Evolutionary conservation across 2,797 vertebrate species (phyloP).

Genomic region (Crax fasciolata): DNA sequence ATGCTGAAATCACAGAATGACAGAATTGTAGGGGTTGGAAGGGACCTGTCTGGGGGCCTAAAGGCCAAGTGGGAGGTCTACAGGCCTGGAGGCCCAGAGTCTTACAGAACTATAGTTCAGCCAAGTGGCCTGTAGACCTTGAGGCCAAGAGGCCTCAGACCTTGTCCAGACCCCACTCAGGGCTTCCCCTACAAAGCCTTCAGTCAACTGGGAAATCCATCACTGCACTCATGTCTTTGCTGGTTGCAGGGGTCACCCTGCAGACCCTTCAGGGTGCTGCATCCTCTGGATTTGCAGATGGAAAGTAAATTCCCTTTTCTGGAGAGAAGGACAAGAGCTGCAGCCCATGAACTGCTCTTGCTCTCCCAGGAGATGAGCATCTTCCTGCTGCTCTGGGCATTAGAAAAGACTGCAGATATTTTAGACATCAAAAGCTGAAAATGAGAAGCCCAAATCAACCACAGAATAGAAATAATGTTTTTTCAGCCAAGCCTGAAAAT

Average conservation of each 20-base stretch:
- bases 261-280: background rate
- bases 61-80: background rate
- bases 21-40: too few species aligned
- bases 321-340: background rate
- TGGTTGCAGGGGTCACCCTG: background rate
- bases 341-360: background rate
- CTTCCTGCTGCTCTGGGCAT: background rate
- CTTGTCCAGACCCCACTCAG: background rate
- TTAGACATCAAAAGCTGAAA: background rate
- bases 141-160: background rate
- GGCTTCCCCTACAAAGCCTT: background rate
- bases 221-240: background rate
- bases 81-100: background rate
- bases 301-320: background rate
- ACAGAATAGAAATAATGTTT: background rate
- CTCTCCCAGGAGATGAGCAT: constrained; percentile 7
- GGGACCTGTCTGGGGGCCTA: too few species aligned
- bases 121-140: background rate
- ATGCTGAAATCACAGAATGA: too few species aligned
- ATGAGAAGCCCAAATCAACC: background rate
- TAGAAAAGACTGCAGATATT: background rate
- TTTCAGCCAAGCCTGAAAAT: background rate
- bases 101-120: too few species aligned
- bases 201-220: background rate
- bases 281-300: background rate